Evolutionary conservation across 2,113 vertebrate species (phyloP).

Genomic region (human): DNA sequence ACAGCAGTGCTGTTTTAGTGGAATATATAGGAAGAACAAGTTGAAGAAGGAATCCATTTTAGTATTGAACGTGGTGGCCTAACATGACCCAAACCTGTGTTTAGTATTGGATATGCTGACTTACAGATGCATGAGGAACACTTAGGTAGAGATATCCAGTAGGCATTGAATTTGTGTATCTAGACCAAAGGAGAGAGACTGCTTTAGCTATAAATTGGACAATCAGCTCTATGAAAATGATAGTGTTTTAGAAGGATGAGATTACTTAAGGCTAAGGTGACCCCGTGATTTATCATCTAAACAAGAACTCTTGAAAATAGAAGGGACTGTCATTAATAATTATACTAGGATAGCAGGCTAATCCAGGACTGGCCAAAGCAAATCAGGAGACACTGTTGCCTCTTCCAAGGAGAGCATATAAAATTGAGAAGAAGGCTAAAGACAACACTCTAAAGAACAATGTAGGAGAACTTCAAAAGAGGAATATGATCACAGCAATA

Average conservation of each 20-base stretch:
- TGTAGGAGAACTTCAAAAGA: not conserved
- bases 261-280: not conserved
- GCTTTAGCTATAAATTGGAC: not conserved
- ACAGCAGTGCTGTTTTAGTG: not conserved
- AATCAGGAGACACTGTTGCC: not conserved
- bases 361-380: slow-evolving; percentile 8
- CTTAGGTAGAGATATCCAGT: not conserved
- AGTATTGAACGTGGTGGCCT: not conserved
- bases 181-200: not conserved
- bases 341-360: not conserved
- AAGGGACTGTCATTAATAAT: not conserved
- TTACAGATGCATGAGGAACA: not conserved
- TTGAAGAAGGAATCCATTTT: not conserved
- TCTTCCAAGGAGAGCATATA: not conserved
- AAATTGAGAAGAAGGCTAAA: not conserved
- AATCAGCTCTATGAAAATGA: not conserved
- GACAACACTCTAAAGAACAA: not conserved
- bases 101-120: not conserved
- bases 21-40: not conserved
- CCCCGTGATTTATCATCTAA: not conserved
- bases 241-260: not conserved
- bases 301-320: not conserved
- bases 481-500: not conserved
- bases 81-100: not conserved
- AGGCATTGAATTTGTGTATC: not conserved